These are phyloP conservation scores for Petrolisthes cinctipes DNA, from an alignment of 2,888 invertebrate species.

Conservation along the genomic window DNA sequence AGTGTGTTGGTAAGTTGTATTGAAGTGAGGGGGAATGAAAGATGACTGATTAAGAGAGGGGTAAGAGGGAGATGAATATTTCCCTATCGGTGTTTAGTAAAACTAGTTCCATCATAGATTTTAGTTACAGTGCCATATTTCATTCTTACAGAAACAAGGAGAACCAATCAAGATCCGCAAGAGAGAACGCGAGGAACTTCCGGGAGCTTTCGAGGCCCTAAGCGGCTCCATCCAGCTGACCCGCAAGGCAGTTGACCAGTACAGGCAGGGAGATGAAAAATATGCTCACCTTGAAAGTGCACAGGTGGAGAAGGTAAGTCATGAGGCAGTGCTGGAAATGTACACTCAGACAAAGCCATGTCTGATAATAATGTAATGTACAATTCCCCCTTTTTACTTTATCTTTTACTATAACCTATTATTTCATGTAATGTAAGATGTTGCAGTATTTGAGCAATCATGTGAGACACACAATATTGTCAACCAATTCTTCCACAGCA, in stretches of 20 bases:
- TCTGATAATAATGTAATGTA: too few relatives aligned
- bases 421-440: too few relatives aligned
- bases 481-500: too few relatives aligned
- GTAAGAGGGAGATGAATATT: background rate
- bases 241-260: conserved; percentile 81
- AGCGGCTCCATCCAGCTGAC: conserved; percentile 82
- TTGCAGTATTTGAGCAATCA: too few relatives aligned
- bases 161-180: conserved; percentile 90
- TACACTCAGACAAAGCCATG: too few relatives aligned
- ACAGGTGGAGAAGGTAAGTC: conserved; percentile 78
- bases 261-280: conserved; percentile 77
- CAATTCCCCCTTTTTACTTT: too few relatives aligned
- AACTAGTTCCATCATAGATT: background rate
- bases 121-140: background rate
- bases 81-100: background rate
- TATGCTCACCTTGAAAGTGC: conserved; percentile 79
- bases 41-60: background rate
- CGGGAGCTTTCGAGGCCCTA: conserved; percentile 84
- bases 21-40: background rate
- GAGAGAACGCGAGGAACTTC: conserved; percentile 84
- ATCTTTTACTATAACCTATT: too few relatives aligned
- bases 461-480: too few relatives aligned
- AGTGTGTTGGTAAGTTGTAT: too few relatives aligned
- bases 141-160: conserved; percentile 77
- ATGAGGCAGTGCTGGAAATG: background rate